These are phyloP conservation scores for Sylvilagus floridanus DNA, from an alignment of 2,797 vertebrate species.

Conservation along the genomic window DNA sequence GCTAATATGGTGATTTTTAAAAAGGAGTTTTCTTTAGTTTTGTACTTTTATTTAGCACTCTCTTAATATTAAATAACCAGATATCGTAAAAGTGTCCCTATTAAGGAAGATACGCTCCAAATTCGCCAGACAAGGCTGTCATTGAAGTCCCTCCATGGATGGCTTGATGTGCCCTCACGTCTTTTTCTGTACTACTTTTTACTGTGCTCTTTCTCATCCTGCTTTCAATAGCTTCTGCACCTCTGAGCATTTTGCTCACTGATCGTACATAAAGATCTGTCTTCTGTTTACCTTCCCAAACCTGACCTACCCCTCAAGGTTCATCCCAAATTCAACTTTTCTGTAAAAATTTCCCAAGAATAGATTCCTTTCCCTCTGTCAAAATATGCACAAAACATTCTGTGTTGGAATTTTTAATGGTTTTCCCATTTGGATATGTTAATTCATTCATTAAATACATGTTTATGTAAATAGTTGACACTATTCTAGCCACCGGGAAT, in stretches of 20 bases:
- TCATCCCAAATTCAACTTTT: slow-evolving; percentile 6
- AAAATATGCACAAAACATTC: slow-evolving; percentile 6
- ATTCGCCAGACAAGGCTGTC: background rate
- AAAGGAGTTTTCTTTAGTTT: slow-evolving; percentile 18
- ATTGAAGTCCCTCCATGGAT: background rate
- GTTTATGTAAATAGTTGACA: slow-evolving; percentile 45
- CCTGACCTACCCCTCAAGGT: background rate
- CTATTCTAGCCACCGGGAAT: background rate
- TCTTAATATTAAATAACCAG: slow-evolving; percentile 25
- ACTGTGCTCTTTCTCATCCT: background rate
- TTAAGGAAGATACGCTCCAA: background rate
- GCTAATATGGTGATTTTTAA: background rate
- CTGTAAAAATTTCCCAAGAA: background rate
- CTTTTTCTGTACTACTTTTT: background rate
- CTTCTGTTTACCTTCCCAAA: background rate
- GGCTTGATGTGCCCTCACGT: background rate
- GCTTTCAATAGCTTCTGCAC: slow-evolving; percentile 8
- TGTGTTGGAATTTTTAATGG: slow-evolving; percentile 3
- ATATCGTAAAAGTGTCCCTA: background rate
- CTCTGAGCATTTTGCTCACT: background rate
- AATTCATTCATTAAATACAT: background rate
- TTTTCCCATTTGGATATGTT: background rate
- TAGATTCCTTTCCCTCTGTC: background rate
- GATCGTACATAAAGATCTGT: background rate
- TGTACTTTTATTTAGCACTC: background rate